phyloP scores from a whole-genome alignment of 2,888 invertebrate genomes.

The Microctonus hyperodae region DNA sequence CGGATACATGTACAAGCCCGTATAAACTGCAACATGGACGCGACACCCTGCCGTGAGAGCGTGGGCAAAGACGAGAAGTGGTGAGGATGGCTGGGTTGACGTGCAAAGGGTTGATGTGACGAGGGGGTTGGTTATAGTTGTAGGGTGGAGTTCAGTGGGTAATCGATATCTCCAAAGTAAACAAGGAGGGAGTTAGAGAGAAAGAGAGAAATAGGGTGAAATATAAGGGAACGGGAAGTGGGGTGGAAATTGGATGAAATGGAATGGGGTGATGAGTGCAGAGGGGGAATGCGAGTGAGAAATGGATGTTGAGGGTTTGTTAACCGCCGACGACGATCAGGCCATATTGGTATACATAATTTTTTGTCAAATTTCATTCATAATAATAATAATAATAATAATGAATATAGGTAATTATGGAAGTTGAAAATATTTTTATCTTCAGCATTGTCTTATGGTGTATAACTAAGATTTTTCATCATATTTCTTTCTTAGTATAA shows the following conservation, averaged over 20 bases:
- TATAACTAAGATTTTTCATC: too few relatives aligned
- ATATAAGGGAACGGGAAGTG: constrained; percentile 9
- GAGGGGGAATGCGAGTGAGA: constrained; percentile 45
- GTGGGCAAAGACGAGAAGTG: constrained; percentile 21
- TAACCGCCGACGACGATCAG: constrained; percentile 58
- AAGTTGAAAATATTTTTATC: not conserved
- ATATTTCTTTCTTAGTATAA: too few relatives aligned
- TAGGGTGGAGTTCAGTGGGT: constrained; percentile 59
- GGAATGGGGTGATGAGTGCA: constrained; percentile 22
- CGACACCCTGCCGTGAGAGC: constrained; percentile 45
- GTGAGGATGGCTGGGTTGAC: constrained; percentile 31
- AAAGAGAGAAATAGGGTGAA: constrained; percentile 31
- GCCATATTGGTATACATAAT: constrained; percentile 41
- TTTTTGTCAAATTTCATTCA: not conserved
- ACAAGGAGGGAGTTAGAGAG: constrained; percentile 47
- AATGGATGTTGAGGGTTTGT: constrained; percentile 60
- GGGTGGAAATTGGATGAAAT: constrained; percentile 13
- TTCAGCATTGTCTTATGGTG: too few relatives aligned
- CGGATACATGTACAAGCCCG: constrained; percentile 29
- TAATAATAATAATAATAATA: not conserved
- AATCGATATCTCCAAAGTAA: constrained; percentile 63
- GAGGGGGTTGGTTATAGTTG: constrained; percentile 42
- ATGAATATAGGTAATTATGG: not conserved
- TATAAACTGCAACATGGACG: constrained; percentile 59
- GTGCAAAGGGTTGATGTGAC: constrained; percentile 40